Percentiles rank a stretch among this genome's conserved stretches.
Conservation (phyloP, 2,797 vertebrate species). For the Naso thynnoides region DNA sequence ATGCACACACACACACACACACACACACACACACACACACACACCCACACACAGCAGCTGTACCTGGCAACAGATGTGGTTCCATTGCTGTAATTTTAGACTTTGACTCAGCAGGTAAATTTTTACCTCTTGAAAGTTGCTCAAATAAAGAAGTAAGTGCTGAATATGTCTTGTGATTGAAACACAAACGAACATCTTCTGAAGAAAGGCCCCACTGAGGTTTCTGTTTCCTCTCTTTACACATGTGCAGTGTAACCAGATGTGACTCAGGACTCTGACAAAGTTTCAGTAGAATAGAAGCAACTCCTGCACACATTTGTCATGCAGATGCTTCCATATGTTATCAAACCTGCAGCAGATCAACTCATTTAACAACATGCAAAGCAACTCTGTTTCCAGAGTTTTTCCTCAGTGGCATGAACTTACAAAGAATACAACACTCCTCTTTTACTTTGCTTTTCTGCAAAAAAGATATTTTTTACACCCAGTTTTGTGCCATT, state of each 20-base stretch:
- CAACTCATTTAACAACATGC: not conserved
- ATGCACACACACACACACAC: conserved; percentile 31
- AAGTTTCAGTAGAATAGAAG: not conserved
- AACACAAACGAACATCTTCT: conserved; percentile 1
- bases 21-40: conserved; percentile 8
- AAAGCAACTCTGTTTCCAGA: not conserved
- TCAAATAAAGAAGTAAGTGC: conserved; percentile 41
- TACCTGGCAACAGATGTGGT: conserved; percentile 49
- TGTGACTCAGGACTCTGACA: not conserved
- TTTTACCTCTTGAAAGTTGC: conserved; percentile 34
- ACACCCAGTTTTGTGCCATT: too few relatives aligned
- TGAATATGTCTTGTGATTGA: conserved; percentile 3
- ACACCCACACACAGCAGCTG: conserved; percentile 15
- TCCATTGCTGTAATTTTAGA: conserved; percentile 31
- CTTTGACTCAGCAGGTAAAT: conserved; percentile 35
- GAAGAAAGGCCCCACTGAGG: not conserved
- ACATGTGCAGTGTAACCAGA: not conserved
- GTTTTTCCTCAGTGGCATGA: not conserved
- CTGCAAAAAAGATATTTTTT: not conserved
- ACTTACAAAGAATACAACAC: not conserved
- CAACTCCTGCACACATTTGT: not conserved
- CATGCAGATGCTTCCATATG: not conserved
- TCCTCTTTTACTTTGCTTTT: not conserved
- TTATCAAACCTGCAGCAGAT: not conserved
- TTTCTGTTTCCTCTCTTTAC: not conserved